Percentiles rank a stretch among this genome's conserved stretches.
phyloP scores from a whole-genome alignment of 2,113 vertebrate species.

The Zeus faber region DNA sequence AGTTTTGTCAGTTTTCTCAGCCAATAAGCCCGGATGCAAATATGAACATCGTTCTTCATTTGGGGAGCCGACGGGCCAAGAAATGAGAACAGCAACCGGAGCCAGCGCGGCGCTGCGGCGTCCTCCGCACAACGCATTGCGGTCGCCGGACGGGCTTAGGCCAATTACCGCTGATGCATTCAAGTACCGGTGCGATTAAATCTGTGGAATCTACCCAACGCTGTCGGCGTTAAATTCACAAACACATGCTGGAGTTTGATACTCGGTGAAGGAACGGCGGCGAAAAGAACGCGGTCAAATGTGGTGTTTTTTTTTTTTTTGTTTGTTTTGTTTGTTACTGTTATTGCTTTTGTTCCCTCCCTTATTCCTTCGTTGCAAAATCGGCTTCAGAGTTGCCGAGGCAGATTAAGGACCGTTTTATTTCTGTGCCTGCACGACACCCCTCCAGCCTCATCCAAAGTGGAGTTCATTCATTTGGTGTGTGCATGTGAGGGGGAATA shows the following conservation, averaged over 20 bases:
- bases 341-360: conserved; percentile 47
- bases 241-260: conserved; percentile 19
- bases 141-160: conserved; percentile 53
- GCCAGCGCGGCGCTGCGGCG: conserved; percentile 36
- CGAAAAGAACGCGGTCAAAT: conserved; percentile 36
- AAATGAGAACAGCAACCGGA: conserved; percentile 63
- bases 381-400: conserved; percentile 1
- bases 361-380: conserved; percentile 37
- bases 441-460: background rate
- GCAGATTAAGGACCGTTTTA: conserved; percentile 15
- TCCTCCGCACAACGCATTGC: conserved; percentile 55
- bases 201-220: conserved; percentile 30
- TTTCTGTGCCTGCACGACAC: background rate
- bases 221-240: conserved; percentile 37
- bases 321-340: conserved; percentile 34
- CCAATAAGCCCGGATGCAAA: conserved; percentile 60
- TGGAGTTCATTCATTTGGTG: background rate
- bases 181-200: conserved; percentile 47
- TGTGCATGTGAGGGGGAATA: background rate
- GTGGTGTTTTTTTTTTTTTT: conserved; percentile 49
- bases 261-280: conserved; percentile 35
- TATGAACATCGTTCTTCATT: conserved; percentile 73
- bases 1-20: conserved; percentile 42
- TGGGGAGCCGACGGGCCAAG: conserved; percentile 65
- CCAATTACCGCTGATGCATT: conserved; percentile 62